Conservation (phyloP, 2,888 invertebrate genomes). For the Apodemia duryi region DNA sequence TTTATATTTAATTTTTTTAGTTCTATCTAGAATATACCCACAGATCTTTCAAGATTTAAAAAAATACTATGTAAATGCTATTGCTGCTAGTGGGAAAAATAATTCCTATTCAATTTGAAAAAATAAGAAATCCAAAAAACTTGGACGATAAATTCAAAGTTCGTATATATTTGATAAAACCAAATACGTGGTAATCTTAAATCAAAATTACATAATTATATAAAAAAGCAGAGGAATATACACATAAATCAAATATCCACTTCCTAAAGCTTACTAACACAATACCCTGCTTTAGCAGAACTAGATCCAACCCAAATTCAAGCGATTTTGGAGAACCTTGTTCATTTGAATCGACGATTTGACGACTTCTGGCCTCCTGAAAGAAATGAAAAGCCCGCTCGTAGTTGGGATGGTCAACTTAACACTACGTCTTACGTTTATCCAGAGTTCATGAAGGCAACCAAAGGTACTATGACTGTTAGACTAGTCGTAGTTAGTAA, state of each 20-base stretch:
- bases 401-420: constrained; percentile 59
- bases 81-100: too few relatives aligned
- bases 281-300: constrained; percentile 58
- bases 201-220: too few relatives aligned
- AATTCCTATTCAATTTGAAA: too few relatives aligned
- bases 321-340: constrained; percentile 64
- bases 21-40: too few relatives aligned
- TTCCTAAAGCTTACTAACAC: constrained; percentile 51
- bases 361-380: constrained; percentile 61
- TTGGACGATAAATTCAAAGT: too few relatives aligned
- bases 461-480: constrained; percentile 57
- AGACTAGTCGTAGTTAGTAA: constrained; percentile 40
- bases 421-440: constrained; percentile 53
- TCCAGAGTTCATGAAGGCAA: constrained; percentile 59
- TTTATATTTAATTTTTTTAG: too few relatives aligned
- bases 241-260: neutral
- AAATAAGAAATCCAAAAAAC: too few relatives aligned
- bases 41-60: too few relatives aligned
- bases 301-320: constrained; percentile 66
- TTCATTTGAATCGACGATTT: constrained; percentile 54
- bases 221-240: neutral
- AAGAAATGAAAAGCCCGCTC: constrained; percentile 39
- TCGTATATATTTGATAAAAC: too few relatives aligned
- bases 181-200: too few relatives aligned
- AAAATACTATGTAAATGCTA: too few relatives aligned